Conservation (phyloP, 2,113 vertebrate genomes). For the Larimichthys crocea region DNA sequence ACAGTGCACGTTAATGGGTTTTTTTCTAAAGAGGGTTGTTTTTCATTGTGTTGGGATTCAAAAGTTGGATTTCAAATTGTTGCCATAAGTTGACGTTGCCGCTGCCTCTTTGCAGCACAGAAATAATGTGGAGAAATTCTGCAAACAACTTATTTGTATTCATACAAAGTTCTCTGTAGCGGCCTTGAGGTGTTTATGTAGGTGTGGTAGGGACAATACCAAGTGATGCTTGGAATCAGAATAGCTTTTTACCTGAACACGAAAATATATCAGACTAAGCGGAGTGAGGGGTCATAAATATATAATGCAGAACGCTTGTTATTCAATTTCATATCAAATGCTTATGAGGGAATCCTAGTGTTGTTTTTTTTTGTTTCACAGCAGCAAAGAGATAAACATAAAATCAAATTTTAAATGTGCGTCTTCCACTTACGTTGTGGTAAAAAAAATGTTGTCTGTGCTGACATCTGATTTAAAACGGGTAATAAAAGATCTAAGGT, state of each 20-base stretch:
- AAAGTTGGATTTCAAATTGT: background rate
- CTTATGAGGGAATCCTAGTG: background rate
- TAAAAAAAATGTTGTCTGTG: slow-evolving; percentile 10
- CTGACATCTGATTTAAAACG: slow-evolving; percentile 52
- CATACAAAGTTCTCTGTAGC: background rate
- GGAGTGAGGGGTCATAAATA: background rate
- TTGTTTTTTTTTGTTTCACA: slow-evolving; percentile 1
- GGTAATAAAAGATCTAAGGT: slow-evolving; percentile 37
- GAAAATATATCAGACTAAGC: background rate
- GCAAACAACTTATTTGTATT: slow-evolving; percentile 16
- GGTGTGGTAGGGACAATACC: background rate
- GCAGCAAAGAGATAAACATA: background rate
- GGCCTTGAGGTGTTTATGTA: slow-evolving; percentile 21
- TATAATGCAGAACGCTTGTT: background rate
- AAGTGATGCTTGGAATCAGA: slow-evolving; percentile 14
- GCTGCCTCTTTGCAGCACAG: background rate
- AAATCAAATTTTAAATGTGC: background rate
- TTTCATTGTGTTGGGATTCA: too few species aligned
- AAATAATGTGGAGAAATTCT: background rate
- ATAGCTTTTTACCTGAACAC: background rate
- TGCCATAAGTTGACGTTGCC: background rate
- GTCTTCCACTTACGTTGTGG: background rate
- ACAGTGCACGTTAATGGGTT: background rate
- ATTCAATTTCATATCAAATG: background rate
- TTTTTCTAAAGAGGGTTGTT: too few species aligned